Evolutionary conservation across 2,113 vertebrate genomes (phyloP), one percentile per base, ranked within the genome.

Genomic region (Scortum barcoo): DNA sequence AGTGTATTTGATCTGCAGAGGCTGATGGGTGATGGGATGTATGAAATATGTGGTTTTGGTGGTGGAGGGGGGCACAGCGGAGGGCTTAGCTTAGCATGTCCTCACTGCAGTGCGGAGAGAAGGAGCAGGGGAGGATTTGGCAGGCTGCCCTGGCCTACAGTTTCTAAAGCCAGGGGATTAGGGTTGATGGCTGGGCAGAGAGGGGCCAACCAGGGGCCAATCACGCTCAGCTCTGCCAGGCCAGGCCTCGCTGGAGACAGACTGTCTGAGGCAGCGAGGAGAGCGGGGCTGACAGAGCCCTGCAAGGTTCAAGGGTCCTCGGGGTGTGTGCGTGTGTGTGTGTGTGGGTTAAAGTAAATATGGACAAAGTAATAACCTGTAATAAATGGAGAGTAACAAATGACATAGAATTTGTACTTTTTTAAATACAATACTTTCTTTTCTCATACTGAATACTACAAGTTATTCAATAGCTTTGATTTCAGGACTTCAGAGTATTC

Each of bases 111-210:
- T 80, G 87, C 54, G 40, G 88, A 83, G 84, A 77, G 85, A 86
- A 79, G 84, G 84, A 88, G 81, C 61, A 71, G 88, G 83, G 88
- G 81, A 89, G 90, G 91, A 91, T 91, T 93, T 94, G 92, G 92
- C 91, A 81, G 81, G 50, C 76, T 92, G 89, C 91, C 91, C 91
- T 80, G 78, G 90, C 87, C 86, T 88, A 87, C 80, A 91, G 91
- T 83, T 90, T 74, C 67, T 88, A 93, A 94, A 94, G 87, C 92
- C 88, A 63, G 78, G 81, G 94, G 93, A 94, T 95, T 94, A 94
- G 76, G 80, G 88, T 89, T 93, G 93, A 92, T 90, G 90, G 90
- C 91, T 89, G 91, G 90, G 91, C 89, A 91, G 88, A 89, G 86
- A 87, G 90, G 91, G 93, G 93, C 92, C 89, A 86, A 93, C 85